Evolutionary conservation across 1,140 invertebrate species (phyloP), one percentile per base, ranked within the genome.

Genomic region (Conus betulinus): DNA sequence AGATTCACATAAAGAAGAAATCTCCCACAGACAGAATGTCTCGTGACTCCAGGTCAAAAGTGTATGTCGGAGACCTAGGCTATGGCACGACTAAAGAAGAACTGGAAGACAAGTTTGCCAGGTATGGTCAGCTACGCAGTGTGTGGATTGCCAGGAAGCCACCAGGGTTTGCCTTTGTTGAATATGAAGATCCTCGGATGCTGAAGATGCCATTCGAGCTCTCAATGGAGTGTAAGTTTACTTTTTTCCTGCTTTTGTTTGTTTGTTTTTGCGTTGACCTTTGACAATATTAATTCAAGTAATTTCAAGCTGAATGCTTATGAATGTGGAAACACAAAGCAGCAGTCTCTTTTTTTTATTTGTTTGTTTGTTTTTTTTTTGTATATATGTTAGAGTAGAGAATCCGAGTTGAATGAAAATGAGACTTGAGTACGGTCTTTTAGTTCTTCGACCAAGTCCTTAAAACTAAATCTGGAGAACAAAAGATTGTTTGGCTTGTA

Each of bases 161-260:
- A 23, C 94, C 94, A 85, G 95, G 98, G 76, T 99, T 99, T 96
- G 98, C 98, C 10, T 99, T 99, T 96, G 98, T 99, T n/a, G 98
- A 99, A 95, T 99, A 98, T 95, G 98, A 99, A 95, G 98, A 98
- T 95, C 96, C 97, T 92, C 97, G 98, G 98, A 99, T 96, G 98
- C 98, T 13, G 98, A 98, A 94, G 98, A 99, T 96, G 98, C 98
- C 23, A 97, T 98, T 23, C 96, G 98, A 93, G 98, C 97, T 78
- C 96, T 99, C 88, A 98, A 99, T 96, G 99, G 99, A 94, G 95
- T 95, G 96, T 97, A 94, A 94, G 94, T 91, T n/a, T 11, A 7
- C 27, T 3, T 67, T 52, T 67, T 55, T 39, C 23, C n/a, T 17
- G 20, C 25, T 39, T 85, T 60, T 81, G 53, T 52, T 20, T 17